Percentiles rank a stretch among this genome's conserved stretches.
These are phyloP conservation scores for Cryptomyrus ogoouensis DNA, from an alignment of 2,113 vertebrate species.

Conservation along the genomic window DNA sequence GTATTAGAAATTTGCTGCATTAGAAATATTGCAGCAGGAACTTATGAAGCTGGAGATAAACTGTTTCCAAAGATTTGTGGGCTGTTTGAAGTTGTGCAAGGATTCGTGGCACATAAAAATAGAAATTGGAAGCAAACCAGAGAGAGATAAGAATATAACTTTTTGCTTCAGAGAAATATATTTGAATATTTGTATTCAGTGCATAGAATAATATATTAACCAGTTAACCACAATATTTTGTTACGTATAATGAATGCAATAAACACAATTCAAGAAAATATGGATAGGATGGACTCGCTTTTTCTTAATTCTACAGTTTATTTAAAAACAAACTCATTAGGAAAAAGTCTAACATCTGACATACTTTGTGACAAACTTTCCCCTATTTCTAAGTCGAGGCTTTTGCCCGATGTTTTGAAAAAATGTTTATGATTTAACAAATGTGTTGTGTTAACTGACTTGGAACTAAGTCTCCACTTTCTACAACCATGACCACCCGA, in stretches of 20 bases:
- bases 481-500: neutral
- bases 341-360: neutral
- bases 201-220: neutral
- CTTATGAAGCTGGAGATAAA: slow-evolving; percentile 11
- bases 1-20: neutral
- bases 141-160: neutral
- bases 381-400: neutral
- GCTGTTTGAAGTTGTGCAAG: slow-evolving; percentile 3
- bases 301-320: neutral
- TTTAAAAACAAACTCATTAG: neutral
- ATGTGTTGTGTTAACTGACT: neutral
- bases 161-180: neutral
- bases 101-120: neutral
- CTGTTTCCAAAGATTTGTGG: slow-evolving; percentile 12
- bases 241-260: neutral
- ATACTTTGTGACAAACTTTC: neutral
- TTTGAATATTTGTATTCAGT: neutral
- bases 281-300: neutral
- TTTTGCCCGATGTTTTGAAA: neutral
- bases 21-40: slow-evolving; percentile 5
- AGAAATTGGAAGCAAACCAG: slow-evolving; percentile 7
- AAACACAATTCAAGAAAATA: neutral
- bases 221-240: neutral
- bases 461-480: slow-evolving; percentile 5
- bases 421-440: neutral